Percentiles rank a stretch among this genome's conserved stretches.
Conservation (phyloP, 2,888 invertebrate genomes). For the Coremacera marginata region DNA sequence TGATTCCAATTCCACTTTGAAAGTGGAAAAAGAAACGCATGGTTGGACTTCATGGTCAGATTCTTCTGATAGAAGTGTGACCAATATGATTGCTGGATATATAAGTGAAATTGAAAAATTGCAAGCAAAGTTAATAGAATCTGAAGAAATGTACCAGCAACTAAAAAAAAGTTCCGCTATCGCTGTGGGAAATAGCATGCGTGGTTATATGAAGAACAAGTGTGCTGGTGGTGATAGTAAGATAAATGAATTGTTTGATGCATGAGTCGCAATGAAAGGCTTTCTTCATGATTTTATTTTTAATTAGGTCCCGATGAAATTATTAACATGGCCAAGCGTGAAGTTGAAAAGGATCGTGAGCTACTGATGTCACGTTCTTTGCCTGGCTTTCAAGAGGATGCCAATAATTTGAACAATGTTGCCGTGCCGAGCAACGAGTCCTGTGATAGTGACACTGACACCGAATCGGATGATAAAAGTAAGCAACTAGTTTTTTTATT, state of each 20-base stretch:
- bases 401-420: conserved; percentile 72
- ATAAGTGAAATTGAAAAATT: conserved; percentile 92
- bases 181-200: conserved; percentile 36
- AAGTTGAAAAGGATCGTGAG: conserved; percentile 78
- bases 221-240: conserved; percentile 53
- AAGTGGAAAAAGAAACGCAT: conserved; percentile 79
- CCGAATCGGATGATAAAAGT: conserved; percentile 75
- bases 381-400: conserved; percentile 71
- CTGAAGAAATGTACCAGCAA: conserved; percentile 83
- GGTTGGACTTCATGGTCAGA: conserved; percentile 65
- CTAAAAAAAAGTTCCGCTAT: conserved; percentile 71
- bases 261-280: too few relatives aligned
- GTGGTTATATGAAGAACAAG: conserved; percentile 38
- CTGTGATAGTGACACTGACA: conserved; percentile 72
- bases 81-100: conserved; percentile 84
- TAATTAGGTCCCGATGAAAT: conserved; percentile 69
- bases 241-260: conserved; percentile 1
- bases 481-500: not conserved
- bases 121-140: conserved; percentile 88
- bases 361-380: conserved; percentile 67
- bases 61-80: conserved; percentile 70
- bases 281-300: not conserved
- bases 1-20: conserved; percentile 82
- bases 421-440: conserved; percentile 69
- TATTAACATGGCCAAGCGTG: conserved; percentile 84